Conservation (phyloP, 2,113 vertebrate genomes). For the Sinocyclocheilus rhinocerous region DNA sequence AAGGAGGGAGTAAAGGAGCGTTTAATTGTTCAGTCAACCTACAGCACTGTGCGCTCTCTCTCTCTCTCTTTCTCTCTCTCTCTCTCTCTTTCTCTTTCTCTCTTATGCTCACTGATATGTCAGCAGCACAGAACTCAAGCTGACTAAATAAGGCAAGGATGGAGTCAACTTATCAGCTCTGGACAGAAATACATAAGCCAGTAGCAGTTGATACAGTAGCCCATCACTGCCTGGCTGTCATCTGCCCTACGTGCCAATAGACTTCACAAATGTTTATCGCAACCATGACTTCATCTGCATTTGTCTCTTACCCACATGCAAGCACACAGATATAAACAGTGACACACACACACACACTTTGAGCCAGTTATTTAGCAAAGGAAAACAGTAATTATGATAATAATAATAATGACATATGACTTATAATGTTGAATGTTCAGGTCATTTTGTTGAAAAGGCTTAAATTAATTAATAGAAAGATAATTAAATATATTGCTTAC, state of each 20-base stretch:
- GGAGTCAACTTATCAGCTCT: slow-evolving; percentile 86
- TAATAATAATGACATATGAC: too few relatives aligned
- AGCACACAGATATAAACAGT: slow-evolving; percentile 7
- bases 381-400: background rate
- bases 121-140: slow-evolving; percentile 78
- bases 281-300: slow-evolving; percentile 40
- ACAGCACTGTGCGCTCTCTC: background rate
- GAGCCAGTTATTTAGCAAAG: background rate
- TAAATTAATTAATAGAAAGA: too few relatives aligned
- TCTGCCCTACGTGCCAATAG: slow-evolving; percentile 45
- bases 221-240: slow-evolving; percentile 61
- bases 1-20: background rate
- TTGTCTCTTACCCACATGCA: slow-evolving; percentile 9
- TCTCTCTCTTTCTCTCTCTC: background rate
- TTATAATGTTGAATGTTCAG: too few relatives aligned
- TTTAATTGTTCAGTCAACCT: background rate
- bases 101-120: slow-evolving; percentile 65
- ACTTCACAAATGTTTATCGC: slow-evolving; percentile 32
- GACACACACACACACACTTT: background rate
- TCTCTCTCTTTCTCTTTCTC: slow-evolving; percentile 23
- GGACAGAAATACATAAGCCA: slow-evolving; percentile 82
- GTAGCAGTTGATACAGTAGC: slow-evolving; percentile 64
- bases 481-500: too few relatives aligned
- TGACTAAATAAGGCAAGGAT: slow-evolving; percentile 94
- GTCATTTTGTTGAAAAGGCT: too few relatives aligned